phyloP scores from a whole-genome alignment of 2,113 vertebrate species.

The Nanorana parkeri region DNA sequence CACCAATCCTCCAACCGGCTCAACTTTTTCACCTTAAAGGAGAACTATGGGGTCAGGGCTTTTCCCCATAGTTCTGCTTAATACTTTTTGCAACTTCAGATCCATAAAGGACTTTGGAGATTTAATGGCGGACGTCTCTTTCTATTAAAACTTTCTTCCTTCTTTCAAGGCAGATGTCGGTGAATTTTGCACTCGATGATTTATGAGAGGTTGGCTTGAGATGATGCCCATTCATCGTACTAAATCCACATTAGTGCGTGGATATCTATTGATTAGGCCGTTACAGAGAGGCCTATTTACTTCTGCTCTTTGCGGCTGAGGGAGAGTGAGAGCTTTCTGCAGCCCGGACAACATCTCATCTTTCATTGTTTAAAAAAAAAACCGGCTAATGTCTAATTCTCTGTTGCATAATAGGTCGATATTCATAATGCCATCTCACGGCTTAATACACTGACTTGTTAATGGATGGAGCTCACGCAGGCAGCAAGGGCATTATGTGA shows the following conservation, averaged over 20 bases:
- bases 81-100: not conserved
- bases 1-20: no score
- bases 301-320: constrained; percentile 21
- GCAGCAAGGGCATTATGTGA: constrained; percentile 25
- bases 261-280: constrained; percentile 46
- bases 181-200: constrained; percentile 12
- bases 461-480: constrained; percentile 21
- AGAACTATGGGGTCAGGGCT: no score
- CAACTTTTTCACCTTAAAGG: no score
- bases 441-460: constrained; percentile 46
- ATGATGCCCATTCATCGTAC: constrained; percentile 19
- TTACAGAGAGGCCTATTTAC: constrained; percentile 31
- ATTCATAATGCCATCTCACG: constrained; percentile 32
- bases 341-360: constrained; percentile 25
- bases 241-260: constrained; percentile 38
- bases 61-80: no score
- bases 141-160: constrained; percentile 12
- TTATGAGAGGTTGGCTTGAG: constrained; percentile 5
- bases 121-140: not conserved
- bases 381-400: constrained; percentile 52
- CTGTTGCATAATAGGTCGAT: constrained; percentile 45
- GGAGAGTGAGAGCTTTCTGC: constrained; percentile 12
- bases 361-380: constrained; percentile 53
- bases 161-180: not conserved
- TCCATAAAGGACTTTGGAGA: not conserved